Evolutionary conservation across 2,797 vertebrate genomes (phyloP).

Genomic region (Neomorphus geoffroyi): DNA sequence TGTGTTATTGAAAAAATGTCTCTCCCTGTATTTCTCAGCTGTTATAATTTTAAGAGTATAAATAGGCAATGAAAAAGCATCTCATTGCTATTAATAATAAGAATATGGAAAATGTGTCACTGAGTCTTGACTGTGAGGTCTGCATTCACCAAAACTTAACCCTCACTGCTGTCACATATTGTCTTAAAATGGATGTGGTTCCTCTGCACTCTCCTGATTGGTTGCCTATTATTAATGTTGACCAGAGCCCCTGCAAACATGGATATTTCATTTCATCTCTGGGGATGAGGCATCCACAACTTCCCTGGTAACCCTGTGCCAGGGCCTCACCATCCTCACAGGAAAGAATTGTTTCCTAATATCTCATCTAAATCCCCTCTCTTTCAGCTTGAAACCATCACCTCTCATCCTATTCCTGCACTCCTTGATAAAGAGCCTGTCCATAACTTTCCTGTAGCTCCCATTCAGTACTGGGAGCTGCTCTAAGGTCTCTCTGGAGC

Average conservation of each 20-base stretch:
- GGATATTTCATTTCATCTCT: neutral
- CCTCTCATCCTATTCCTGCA: no score
- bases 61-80: neutral
- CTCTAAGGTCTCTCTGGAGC: no score
- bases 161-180: neutral
- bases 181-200: neutral
- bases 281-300: no score
- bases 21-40: neutral
- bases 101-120: neutral
- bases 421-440: no score
- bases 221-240: neutral
- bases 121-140: neutral
- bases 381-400: no score
- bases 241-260: neutral
- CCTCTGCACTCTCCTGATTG: neutral
- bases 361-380: no score
- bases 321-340: no score
- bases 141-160: neutral
- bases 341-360: no score
- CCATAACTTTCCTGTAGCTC: no score
- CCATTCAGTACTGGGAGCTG: no score
- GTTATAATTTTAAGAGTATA: neutral
- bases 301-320: no score
- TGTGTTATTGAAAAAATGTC: rapidly evolving
- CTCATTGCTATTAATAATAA: neutral